Conservation (phyloP, 1,140 invertebrate species). For the Drosophila sproati region DNA sequence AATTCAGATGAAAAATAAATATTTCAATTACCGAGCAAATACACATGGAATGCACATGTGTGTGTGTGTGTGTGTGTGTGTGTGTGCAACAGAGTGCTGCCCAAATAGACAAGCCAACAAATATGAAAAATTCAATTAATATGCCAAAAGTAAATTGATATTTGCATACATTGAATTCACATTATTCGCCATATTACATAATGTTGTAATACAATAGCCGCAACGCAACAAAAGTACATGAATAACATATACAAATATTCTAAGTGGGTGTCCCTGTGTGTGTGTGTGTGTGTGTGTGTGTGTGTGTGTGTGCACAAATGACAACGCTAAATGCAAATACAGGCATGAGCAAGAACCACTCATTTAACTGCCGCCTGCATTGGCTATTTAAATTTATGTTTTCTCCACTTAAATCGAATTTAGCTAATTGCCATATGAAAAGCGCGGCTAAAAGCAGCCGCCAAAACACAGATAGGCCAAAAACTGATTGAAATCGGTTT, state of each 20-base stretch:
- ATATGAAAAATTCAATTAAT: constrained; percentile 80
- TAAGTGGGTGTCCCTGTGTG: not conserved
- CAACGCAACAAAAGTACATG: constrained; percentile 38
- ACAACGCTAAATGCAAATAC: constrained; percentile 14
- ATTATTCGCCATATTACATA: constrained; percentile 51
- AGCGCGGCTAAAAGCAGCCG: constrained; percentile 29
- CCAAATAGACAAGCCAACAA: constrained; percentile 65
- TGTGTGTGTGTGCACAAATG: constrained; percentile 4
- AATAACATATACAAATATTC: constrained; percentile 30
- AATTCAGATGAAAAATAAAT: constrained; percentile 78
- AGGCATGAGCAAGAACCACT: constrained; percentile 2
- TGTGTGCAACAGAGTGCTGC: not conserved
- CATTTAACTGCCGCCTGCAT: constrained; percentile 16
- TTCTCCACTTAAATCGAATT: constrained; percentile 67
- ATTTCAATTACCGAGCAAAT: constrained; percentile 70
- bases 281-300: not conserved
- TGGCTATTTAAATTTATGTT: constrained; percentile 39
- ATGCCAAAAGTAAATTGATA: constrained; percentile 81
- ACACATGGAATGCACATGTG: constrained; percentile 18
- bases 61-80: not conserved
- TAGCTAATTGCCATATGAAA: constrained; percentile 74
- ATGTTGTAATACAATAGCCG: constrained; percentile 37
- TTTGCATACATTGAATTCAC: constrained; percentile 58
- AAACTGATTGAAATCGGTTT: constrained; percentile 68
- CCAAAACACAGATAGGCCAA: not conserved